Conservation (phyloP, 2,888 invertebrate genomes). For the Hesperia comma region DNA sequence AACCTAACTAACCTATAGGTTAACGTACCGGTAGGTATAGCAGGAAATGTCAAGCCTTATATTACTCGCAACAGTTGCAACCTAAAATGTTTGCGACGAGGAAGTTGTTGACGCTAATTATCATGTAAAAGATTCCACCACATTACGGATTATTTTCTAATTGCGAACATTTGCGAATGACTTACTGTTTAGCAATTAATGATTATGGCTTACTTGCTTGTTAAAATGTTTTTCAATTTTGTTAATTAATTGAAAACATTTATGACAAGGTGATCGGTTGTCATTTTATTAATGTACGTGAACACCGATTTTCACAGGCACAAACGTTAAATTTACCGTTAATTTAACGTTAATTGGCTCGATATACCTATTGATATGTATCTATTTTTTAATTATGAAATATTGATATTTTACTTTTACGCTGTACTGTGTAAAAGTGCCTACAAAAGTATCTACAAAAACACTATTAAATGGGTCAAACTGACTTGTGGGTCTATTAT, state of each 20-base stretch:
- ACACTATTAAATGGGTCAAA: neutral
- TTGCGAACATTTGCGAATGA: slow-evolving; percentile 23
- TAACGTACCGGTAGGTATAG: neutral
- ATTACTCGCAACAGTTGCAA: slow-evolving; percentile 3
- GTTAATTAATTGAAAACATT: neutral
- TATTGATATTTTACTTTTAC: no score
- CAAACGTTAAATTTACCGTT: no score
- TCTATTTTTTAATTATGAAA: neutral
- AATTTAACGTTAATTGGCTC: no score
- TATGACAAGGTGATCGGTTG: neutral
- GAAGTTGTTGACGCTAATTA: slow-evolving; percentile 17
- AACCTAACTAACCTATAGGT: no score
- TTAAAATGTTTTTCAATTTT: neutral
- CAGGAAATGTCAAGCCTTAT: slow-evolving; percentile 17
- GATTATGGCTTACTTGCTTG: neutral
- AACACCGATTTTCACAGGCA: neutral
- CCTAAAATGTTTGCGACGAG: slow-evolving; percentile 22
- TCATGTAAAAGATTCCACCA: slow-evolving; percentile 17
- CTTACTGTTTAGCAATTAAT: slow-evolving; percentile 15
- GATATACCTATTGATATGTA: no score
- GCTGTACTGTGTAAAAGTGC: no score
- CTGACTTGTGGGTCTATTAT: neutral
- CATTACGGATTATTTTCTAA: slow-evolving; percentile 14
- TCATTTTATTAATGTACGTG: neutral
- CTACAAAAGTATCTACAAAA: no score